Percentiles rank a stretch among this genome's conserved stretches.
Conservation (phyloP, 2,888 invertebrate genomes). For the Drosophila borealis region DNA sequence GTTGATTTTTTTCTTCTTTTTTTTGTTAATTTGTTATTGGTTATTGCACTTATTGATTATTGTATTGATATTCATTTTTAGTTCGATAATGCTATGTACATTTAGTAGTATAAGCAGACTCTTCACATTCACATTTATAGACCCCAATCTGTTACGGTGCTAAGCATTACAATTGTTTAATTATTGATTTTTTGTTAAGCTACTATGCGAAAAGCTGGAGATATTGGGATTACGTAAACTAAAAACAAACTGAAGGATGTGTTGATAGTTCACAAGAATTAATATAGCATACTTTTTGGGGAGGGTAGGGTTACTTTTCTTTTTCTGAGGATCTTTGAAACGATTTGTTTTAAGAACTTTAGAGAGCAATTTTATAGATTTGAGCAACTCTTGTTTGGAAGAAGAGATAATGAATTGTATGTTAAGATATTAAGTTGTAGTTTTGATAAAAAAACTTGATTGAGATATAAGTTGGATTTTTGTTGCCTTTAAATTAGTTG, state of each 20-base stretch:
- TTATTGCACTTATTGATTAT: constrained; percentile 42
- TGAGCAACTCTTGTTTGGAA: background rate
- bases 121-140: constrained; percentile 14
- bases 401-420: no score
- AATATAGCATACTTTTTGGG: constrained; percentile 15
- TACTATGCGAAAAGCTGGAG: background rate
- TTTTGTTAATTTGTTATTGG: constrained; percentile 23
- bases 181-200: background rate
- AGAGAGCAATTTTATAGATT: background rate
- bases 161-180: constrained; percentile 1
- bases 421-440: no score
- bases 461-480: no score
- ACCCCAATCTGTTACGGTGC: constrained; percentile 2
- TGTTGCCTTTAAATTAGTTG: no score
- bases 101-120: constrained; percentile 19
- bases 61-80: constrained; percentile 26
- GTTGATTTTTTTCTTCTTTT: constrained; percentile 20
- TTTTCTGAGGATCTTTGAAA: no score
- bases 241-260: background rate
- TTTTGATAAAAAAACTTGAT: no score
- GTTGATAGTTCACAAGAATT: background rate
- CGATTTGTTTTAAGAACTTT: no score
- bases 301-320: background rate
- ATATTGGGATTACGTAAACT: background rate
- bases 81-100: constrained; percentile 40